Conservation (phyloP, 2,888 invertebrate genomes). For the Halictus quadricinctus region DNA sequence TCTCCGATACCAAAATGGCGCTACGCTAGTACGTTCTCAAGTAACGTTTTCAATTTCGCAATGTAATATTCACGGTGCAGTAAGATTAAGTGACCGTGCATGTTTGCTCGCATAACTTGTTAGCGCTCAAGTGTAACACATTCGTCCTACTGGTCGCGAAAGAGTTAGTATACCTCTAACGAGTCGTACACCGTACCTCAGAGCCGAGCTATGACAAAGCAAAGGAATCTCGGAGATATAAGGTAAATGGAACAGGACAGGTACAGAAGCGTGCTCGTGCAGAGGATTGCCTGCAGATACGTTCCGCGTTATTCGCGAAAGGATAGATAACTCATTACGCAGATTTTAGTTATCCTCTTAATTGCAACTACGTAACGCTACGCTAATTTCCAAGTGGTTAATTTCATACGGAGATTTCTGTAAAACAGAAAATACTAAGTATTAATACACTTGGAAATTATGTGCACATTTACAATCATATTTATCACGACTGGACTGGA, state of each 20-base stretch:
- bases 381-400: background rate
- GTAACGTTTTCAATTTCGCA: background rate
- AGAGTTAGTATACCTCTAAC: background rate
- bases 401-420: background rate
- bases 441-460: background rate
- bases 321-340: slow-evolving; percentile 13
- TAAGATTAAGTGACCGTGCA: background rate
- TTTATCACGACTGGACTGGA: background rate
- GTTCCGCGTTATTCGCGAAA: slow-evolving; percentile 8
- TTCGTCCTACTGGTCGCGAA: background rate
- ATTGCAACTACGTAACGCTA: background rate
- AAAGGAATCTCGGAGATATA: slow-evolving; percentile 9
- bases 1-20: no score
- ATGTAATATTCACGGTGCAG: background rate
- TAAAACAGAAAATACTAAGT: background rate
- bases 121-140: background rate
- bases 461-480: background rate
- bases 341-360: background rate
- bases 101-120: background rate
- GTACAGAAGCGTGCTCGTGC: background rate
- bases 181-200: background rate
- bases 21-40: background rate
- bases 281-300: slow-evolving; percentile 18
- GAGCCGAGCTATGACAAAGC: slow-evolving; percentile 1
- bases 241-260: slow-evolving; percentile 4